Percentiles rank a stretch among this genome's conserved stretches.
Evolutionary conservation across 2,888 invertebrate species (phyloP).

Genomic region (Sturmia bella): DNA sequence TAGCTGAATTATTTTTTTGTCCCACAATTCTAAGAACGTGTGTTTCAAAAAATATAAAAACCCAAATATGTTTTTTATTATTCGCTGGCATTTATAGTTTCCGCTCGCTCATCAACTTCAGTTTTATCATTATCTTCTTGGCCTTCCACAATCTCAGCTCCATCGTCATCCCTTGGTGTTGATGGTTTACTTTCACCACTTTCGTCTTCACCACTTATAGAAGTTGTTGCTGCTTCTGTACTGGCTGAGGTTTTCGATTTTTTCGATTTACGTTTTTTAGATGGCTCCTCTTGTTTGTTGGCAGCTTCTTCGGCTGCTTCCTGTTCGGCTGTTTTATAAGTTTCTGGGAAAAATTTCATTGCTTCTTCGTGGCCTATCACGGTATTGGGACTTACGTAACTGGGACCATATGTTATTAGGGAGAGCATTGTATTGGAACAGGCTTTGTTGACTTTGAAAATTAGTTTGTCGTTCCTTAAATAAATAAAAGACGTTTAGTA

Average conservation of each 20-base stretch:
- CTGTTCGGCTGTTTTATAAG: conserved; percentile 82
- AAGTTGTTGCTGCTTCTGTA: conserved; percentile 61
- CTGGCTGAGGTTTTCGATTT: conserved; percentile 65
- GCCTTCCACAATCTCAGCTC: conserved; percentile 2
- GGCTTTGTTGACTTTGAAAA: conserved; percentile 86
- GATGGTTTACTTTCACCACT: conserved; percentile 58
- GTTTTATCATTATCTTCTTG: background rate
- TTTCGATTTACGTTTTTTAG: conserved; percentile 74
- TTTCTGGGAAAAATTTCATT: conserved; percentile 85
- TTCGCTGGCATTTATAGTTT: background rate
- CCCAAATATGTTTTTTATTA: background rate
- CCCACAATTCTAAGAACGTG: background rate
- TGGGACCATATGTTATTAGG: conserved; percentile 86
- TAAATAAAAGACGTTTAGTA: conserved; percentile 5
- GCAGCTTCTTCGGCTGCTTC: conserved; percentile 73
- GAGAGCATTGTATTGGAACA: conserved; percentile 85
- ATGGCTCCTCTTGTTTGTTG: conserved; percentile 76
- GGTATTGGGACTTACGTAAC: conserved; percentile 86
- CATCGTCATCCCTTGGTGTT: conserved; percentile 70
- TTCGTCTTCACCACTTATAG: conserved; percentile 59
- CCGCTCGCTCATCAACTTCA: background rate
- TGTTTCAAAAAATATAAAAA: background rate
- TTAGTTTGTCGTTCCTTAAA: conserved; percentile 86
- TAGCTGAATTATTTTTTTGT: too few relatives aligned
- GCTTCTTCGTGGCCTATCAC: conserved; percentile 86